Evolutionary conservation across 64 coral and sea anemone species (phyloP).

Genomic region (Actinia equina): DNA sequence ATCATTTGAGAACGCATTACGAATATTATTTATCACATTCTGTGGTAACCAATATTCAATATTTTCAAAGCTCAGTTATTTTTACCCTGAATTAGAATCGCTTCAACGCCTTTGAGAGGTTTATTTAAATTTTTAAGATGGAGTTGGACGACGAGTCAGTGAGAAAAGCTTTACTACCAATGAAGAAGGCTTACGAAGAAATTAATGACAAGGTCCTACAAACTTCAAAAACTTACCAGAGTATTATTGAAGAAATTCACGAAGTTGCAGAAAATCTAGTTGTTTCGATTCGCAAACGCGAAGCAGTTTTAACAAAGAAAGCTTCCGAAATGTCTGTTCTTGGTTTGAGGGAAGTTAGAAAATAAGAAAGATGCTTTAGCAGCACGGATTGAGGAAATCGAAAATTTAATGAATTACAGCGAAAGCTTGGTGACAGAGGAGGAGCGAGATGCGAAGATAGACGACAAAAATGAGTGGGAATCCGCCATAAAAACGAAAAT

Average conservation of each 20-base stretch:
- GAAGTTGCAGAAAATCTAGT: neutral
- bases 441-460: neutral
- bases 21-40: neutral
- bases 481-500: neutral
- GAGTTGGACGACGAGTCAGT: neutral
- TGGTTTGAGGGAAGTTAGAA: neutral
- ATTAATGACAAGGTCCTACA: neutral
- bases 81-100: neutral
- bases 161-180: neutral
- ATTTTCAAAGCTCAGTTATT: neutral
- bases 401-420: neutral
- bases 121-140: neutral
- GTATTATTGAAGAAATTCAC: constrained; percentile 1
- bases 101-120: neutral
- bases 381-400: neutral
- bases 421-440: neutral
- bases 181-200: neutral
- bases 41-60: neutral
- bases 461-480: constrained; percentile 1
- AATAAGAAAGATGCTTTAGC: neutral
- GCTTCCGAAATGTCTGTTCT: neutral
- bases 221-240: constrained; percentile 10
- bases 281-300: neutral
- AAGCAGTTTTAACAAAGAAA: neutral
- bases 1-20: neutral